Evolutionary conservation across 1,140 invertebrate species (phyloP), one percentile per base, ranked within the genome.

Genomic region (Latrodectus geometricus): DNA sequence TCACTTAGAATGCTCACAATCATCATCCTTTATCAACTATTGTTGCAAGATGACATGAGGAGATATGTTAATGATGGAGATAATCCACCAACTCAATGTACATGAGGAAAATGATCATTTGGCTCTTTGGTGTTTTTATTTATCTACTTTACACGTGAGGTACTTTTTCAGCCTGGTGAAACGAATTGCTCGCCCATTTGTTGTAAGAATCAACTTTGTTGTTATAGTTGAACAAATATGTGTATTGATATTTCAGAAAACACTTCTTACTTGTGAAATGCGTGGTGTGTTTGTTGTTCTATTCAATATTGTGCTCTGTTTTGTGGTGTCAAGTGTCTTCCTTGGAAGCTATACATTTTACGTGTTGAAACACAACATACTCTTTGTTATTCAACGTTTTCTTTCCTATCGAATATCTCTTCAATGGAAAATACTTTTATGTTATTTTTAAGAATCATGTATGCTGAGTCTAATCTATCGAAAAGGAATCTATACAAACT

Each of bases 31-130:
- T 84, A n/a, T 52, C 72, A 56, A 35, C 81, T 23, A 75, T 84
- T 50, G 81, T 84, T 17, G n/a, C 72, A 70, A 84, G 81, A 75
- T 84, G 81, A 84, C 81, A 84, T 48, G 69, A 65, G 56, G 81
- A 84, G 23, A 54, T 68, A 23, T 75, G 73, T 35, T 84, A 50
- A 84, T 66, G 8, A 4, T 49, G 11, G 72, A n/a, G 17, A 61
- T 14, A 17, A 11, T 61, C 17, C 11, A 61, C 2, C 11, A 61
- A 61, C 54, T 61, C 17, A 61, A 61, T 61, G 54, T 61, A 17
- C 11, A 61, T 61, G 54, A 61, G 2, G 54, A 61, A 61, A 61
- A 17, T 11, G 11, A 17, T 14, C 11, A 61, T 61, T 14, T 17
- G 11, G 17, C 17, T 61, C 11, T 11, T 17, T 61, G 17, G 3